phyloP scores from a whole-genome alignment of 2,888 invertebrate genomes.

The Polyommatus icarus region DNA sequence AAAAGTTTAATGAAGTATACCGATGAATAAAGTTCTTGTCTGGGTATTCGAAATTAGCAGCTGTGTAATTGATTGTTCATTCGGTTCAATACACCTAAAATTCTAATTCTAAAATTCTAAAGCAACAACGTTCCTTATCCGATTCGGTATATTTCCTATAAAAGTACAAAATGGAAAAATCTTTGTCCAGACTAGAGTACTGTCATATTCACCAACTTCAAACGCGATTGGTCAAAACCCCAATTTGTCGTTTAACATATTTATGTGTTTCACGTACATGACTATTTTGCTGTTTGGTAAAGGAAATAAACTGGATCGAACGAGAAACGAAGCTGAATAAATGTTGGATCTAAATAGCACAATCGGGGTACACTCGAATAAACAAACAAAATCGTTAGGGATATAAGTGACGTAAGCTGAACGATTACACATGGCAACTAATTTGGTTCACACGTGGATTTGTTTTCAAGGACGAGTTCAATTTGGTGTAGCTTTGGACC shows the following conservation, averaged over 20 bases:
- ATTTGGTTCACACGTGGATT: constrained; percentile 14
- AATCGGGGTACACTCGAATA: neutral
- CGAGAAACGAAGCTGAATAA: neutral
- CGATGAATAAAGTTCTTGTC: constrained; percentile 6
- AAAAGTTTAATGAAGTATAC: neutral
- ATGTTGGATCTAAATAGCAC: neutral
- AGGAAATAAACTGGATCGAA: neutral
- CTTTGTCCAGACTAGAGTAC: too few relatives aligned
- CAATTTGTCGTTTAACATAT: too few relatives aligned
- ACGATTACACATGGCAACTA: constrained; percentile 4
- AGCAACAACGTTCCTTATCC: neutral
- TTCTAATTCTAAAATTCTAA: neutral
- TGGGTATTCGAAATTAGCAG: neutral
- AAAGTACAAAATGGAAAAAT: neutral
- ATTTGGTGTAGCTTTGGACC: neutral
- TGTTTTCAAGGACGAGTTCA: neutral
- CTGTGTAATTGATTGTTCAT: neutral
- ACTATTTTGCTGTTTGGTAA: neutral
- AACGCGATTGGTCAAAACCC: too few relatives aligned
- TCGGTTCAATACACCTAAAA: neutral
- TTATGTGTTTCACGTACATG: too few relatives aligned
- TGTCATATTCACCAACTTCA: too few relatives aligned
- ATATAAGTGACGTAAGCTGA: constrained; percentile 13
- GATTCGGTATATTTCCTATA: neutral
- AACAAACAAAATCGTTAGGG: constrained; percentile 3